Conservation (phyloP, 2,888 invertebrate species). For the Abrostola triplasia region DNA sequence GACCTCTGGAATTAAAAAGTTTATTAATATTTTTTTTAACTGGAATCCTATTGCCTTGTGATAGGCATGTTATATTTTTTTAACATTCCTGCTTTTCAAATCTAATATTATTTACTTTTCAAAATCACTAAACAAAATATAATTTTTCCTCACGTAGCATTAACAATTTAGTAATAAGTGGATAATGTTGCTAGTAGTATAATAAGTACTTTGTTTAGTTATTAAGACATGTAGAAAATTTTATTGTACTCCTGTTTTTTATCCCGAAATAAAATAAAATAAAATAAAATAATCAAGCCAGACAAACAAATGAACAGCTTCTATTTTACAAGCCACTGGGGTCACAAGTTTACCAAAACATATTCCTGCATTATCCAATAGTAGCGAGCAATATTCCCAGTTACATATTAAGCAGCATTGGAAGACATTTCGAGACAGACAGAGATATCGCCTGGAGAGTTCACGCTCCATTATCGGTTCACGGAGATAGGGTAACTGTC, state of each 20-base stretch:
- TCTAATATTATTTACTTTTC: too few species aligned
- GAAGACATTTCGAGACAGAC: slow-evolving; percentile 67
- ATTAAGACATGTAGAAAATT: too few species aligned
- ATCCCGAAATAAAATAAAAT: neutral
- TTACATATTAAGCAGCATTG: slow-evolving; percentile 46
- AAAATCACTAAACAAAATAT: too few species aligned
- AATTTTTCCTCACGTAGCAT: too few species aligned
- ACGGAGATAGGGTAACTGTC: slow-evolving; percentile 78
- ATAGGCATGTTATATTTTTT: too few species aligned
- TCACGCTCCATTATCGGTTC: slow-evolving; percentile 82
- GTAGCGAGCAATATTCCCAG: slow-evolving; percentile 19
- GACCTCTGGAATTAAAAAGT: too few species aligned
- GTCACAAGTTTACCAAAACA: slow-evolving; percentile 8
- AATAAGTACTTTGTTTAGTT: too few species aligned
- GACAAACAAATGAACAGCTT: neutral
- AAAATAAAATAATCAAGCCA: neutral
- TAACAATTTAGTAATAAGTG: too few species aligned
- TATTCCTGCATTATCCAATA: slow-evolving; percentile 23
- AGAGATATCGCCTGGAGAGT: slow-evolving; percentile 76
- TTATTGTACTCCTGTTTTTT: neutral
- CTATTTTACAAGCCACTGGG: neutral
- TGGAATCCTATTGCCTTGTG: too few species aligned
- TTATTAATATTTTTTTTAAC: too few species aligned
- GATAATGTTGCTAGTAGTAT: too few species aligned
- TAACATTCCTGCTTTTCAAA: too few species aligned